Conservation (phyloP, 1,140 invertebrate genomes). For the Habropoda laboriosa region DNA sequence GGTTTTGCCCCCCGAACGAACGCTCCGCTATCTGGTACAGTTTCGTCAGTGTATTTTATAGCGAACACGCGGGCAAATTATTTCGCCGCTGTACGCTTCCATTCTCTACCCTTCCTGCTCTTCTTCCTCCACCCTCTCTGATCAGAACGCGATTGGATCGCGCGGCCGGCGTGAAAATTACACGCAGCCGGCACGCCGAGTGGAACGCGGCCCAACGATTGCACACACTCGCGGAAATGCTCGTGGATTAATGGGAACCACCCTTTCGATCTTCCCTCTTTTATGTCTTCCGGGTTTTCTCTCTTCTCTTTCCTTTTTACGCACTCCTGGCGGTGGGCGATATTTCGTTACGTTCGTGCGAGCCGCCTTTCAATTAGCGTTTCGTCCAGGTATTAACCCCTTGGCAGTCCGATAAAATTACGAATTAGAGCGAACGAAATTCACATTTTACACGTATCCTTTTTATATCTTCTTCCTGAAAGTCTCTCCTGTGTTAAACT, state of each 20-base stretch:
- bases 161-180: slow-evolving; percentile 19
- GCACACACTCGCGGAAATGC: background rate
- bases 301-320: background rate
- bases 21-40: background rate
- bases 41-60: background rate
- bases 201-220: background rate
- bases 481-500: too few relatives aligned
- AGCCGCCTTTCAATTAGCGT: background rate
- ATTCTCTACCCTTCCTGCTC: too few relatives aligned
- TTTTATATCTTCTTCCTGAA: too few relatives aligned
- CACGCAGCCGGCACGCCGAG: background rate
- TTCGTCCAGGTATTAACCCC: too few relatives aligned
- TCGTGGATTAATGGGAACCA: background rate
- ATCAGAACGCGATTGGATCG: background rate
- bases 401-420: too few relatives aligned
- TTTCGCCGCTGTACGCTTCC: background rate
- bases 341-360: background rate
- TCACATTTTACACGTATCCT: too few relatives aligned
- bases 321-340: background rate
- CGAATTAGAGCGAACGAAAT: too few relatives aligned
- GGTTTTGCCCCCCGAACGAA: too few relatives aligned
- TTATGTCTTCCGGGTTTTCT: background rate
- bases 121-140: too few relatives aligned
- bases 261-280: too few relatives aligned
- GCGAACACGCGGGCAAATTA: background rate